Evolutionary conservation across 2,888 invertebrate genomes (phyloP).

Genomic region (Lordiphosa fenestrarum): DNA sequence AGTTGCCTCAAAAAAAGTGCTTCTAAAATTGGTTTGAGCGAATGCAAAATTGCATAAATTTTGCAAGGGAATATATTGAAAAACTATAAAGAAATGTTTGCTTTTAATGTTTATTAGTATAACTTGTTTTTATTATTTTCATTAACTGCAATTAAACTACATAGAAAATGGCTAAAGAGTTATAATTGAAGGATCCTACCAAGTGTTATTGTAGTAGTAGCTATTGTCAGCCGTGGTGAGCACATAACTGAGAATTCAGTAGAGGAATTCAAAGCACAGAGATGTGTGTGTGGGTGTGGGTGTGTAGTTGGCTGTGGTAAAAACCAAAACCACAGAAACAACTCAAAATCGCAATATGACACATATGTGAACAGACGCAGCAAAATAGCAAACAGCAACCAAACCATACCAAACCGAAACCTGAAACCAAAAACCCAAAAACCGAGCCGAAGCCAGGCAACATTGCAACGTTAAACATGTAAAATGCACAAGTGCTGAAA

Average conservation of each 20-base stretch:
- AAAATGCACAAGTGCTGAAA: slow-evolving; percentile 54
- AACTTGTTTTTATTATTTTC: too few relatives aligned
- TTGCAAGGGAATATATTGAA: too few relatives aligned
- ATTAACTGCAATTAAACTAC: not conserved
- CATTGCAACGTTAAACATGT: slow-evolving; percentile 53
- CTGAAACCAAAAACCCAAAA: slow-evolving; percentile 33
- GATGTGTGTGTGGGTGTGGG: slow-evolving; percentile 12
- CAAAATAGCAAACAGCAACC: slow-evolving; percentile 55
- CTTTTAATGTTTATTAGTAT: too few relatives aligned
- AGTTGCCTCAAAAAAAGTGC: too few relatives aligned
- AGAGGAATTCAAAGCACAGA: slow-evolving; percentile 6
- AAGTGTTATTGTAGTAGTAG: slow-evolving; percentile 2
- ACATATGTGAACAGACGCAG: slow-evolving; percentile 56
- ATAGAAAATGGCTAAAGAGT: not conserved
- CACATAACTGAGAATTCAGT: slow-evolving; percentile 33
- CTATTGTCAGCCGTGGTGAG: slow-evolving; percentile 41
- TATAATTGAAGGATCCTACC: slow-evolving; percentile 1
- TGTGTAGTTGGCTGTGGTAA: slow-evolving; percentile 32
- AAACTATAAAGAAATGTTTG: too few relatives aligned
- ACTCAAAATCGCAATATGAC: slow-evolving; percentile 73
- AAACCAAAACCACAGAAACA: slow-evolving; percentile 62
- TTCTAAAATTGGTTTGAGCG: too few relatives aligned
- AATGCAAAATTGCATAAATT: too few relatives aligned
- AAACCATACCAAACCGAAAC: slow-evolving; percentile 28
- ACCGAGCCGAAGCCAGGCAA: slow-evolving; percentile 30